Evolutionary conservation across 2,797 vertebrate genomes (phyloP).

Genomic region (Pitangus sulphuratus): DNA sequence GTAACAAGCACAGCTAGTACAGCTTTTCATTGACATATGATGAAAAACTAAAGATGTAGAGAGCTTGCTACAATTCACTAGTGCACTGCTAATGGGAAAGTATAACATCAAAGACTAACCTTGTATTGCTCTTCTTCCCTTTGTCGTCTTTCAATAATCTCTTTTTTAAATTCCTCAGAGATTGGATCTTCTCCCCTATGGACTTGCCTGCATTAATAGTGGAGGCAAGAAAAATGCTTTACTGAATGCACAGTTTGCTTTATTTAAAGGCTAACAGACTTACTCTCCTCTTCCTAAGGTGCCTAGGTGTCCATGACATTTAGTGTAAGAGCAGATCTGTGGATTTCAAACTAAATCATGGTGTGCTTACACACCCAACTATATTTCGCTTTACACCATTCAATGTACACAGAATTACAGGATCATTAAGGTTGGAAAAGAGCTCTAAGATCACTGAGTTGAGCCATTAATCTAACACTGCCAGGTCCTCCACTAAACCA

Average conservation of each 20-base stretch:
- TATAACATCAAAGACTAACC: constrained; percentile 72
- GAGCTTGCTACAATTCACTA: neutral
- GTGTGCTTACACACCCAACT: neutral
- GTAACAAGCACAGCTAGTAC: neutral
- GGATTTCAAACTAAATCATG: neutral
- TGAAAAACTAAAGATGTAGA: neutral
- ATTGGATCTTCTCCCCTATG: constrained; percentile 82
- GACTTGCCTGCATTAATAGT: constrained; percentile 80
- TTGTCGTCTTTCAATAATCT: constrained; percentile 79
- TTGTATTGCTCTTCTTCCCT: constrained; percentile 74
- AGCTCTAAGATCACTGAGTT: neutral
- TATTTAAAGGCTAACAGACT: neutral
- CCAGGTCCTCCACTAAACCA: neutral
- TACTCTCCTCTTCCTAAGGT: neutral
- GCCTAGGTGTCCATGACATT: neutral
- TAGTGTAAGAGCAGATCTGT: neutral
- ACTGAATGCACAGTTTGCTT: neutral
- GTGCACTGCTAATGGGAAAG: neutral
- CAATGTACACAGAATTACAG: neutral
- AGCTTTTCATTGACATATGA: neutral
- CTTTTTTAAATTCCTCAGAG: constrained; percentile 70
- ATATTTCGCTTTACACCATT: neutral
- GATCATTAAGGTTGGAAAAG: neutral
- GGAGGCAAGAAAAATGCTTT: constrained; percentile 4
- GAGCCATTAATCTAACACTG: neutral